phyloP scores from a whole-genome alignment of 2,113 vertebrate genomes.

The Tragelaphus strepsiceros region DNA sequence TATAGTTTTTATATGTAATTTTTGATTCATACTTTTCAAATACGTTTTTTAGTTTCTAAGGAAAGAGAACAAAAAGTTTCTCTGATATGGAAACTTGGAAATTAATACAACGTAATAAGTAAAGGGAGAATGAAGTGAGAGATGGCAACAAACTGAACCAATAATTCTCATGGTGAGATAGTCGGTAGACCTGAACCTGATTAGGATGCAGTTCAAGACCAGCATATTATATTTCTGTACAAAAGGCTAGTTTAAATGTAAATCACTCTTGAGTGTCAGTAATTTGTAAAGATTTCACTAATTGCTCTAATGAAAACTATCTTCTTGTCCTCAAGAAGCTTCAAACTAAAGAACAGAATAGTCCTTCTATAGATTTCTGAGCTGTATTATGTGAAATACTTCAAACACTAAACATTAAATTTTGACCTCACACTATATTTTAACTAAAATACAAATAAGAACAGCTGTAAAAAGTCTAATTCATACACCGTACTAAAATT shows the following conservation, averaged over 20 bases:
- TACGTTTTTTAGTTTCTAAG: background rate
- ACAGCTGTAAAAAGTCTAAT: background rate
- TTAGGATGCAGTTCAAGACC: background rate
- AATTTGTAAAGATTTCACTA: background rate
- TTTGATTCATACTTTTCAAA: background rate
- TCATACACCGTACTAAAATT: background rate
- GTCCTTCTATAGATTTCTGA: background rate
- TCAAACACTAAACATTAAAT: background rate
- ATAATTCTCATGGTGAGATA: background rate
- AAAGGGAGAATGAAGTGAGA: background rate
- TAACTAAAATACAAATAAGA: slow-evolving; percentile 2
- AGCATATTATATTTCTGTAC: background rate
- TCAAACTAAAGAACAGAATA: background rate
- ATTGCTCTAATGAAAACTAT: background rate
- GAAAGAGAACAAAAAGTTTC: background rate
- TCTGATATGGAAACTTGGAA: background rate
- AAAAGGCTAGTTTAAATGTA: background rate
- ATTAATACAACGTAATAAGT: background rate
- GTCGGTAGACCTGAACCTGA: background rate
- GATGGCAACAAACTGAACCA: background rate
- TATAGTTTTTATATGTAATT: background rate
- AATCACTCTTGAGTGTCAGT: background rate
- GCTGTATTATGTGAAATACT: background rate
- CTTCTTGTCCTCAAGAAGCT: background rate
- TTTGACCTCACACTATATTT: background rate